Base-by-base conservation (phyloP, 1,140 invertebrate species). In the Bombus soroeensis region DNA sequence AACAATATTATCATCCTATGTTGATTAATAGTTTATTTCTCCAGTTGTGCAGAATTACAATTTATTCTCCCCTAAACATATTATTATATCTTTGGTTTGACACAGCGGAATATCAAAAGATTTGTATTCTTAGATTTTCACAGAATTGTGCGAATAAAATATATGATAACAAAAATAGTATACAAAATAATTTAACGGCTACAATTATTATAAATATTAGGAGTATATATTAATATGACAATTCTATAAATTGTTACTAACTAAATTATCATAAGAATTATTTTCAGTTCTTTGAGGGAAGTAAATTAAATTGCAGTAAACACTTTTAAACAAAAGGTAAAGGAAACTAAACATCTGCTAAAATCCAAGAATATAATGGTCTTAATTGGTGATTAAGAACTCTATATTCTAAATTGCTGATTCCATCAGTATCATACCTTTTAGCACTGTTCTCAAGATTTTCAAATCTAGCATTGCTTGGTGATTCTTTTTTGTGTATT, bases 401-500 rank as follows among this genome's bases (percentile, higher is more conserved):
- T 92, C 92, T 92, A 47, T 95, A 95, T 83, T 94, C 91, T 10
- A 97, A 94, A 93, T 95, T 96, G 88, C 95, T 97, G 3, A 97
- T 92, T 18, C 97, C 97, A 95, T 98, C 97, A 0, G 94, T 95
- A 47, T 95, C 94, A 87, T 96, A 96, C 81, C 97, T 95, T 74
- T 95, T 92, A 84, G 95, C 94, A 8, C 96, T 96, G 81, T 94
- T 95, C 85, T 96, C 94, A 71, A 98, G 94, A 87, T 96, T 95
- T 70, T 95, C 93, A 89, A 96, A 97, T 92, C 97, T 95, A 70
- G 96, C 92, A 73, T 93, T 95, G 92, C 95, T 97, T 18, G 97
- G 95, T 87, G 92, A 80, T 91, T 97, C 96, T 83, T 97, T 97
- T 87, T 96, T 96, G 94, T 98, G 97, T 70, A 94, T 95, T 25